Conservation (phyloP, 2,113 vertebrate genomes). For the Theristicus caerulescens region DNA sequence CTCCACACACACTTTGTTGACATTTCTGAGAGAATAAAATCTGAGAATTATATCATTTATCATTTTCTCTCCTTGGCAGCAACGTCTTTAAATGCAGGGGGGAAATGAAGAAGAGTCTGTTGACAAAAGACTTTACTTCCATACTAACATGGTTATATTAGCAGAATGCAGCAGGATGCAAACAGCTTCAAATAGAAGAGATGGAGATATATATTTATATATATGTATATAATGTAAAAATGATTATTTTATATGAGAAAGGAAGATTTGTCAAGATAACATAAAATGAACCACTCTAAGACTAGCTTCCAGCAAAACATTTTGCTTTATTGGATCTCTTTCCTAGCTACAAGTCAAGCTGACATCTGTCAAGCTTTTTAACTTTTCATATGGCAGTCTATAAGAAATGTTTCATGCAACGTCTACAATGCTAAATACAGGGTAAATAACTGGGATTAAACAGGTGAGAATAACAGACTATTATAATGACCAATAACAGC, state of each 20-base stretch:
- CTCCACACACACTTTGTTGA: background rate
- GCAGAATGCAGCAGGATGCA: background rate
- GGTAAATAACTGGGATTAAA: slow-evolving; percentile 52
- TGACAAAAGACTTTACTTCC: background rate
- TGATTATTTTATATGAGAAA: background rate
- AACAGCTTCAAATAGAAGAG: slow-evolving; percentile 3
- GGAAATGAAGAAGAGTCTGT: background rate
- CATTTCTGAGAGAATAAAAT: background rate
- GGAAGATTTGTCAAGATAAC: background rate
- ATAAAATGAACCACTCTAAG: slow-evolving; percentile 50
- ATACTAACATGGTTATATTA: background rate
- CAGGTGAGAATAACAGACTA: slow-evolving; percentile 38
- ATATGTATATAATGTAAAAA: background rate
- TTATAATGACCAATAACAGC: slow-evolving; percentile 5
- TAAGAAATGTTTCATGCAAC: slow-evolving; percentile 68
- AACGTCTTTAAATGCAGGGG: background rate
- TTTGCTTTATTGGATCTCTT: slow-evolving; percentile 75
- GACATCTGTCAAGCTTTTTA: slow-evolving; percentile 27
- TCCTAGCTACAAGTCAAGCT: slow-evolving; percentile 71
- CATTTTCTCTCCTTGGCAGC: background rate
- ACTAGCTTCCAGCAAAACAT: slow-evolving; percentile 64
- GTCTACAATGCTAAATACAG: slow-evolving; percentile 37
- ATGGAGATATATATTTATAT: background rate
- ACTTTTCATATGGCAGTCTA: slow-evolving; percentile 42
- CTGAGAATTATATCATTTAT: background rate